Conservation (phyloP, 2,113 vertebrate genomes). For the Epinephelus lanceolatus region DNA sequence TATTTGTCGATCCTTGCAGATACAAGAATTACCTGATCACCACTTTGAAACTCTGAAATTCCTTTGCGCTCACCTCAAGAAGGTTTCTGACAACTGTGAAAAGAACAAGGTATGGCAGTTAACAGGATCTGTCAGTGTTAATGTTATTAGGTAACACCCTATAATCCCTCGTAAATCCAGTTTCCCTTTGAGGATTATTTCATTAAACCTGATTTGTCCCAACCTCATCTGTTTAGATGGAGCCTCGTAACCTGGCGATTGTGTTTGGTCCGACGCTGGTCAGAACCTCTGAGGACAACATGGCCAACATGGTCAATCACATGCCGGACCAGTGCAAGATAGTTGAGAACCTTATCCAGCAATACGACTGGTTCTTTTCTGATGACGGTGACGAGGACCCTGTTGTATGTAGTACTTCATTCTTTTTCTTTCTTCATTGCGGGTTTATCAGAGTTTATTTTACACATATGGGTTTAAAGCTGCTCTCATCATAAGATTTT, state of each 20-base stretch:
- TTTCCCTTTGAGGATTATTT: background rate
- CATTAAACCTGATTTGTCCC: conserved; percentile 5
- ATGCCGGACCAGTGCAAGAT: conserved; percentile 99
- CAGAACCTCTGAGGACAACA: conserved; percentile 97
- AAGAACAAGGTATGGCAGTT: conserved; percentile 92
- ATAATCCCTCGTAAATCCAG: background rate
- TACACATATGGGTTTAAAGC: background rate
- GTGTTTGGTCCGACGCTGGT: conserved; percentile 98
- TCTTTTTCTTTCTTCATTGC: background rate
- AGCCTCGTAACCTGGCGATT: conserved; percentile 97
- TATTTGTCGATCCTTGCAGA: conserved; percentile 80
- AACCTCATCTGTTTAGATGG: conserved; percentile 88
- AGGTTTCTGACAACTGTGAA: conserved; percentile 96
- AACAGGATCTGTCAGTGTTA: conserved; percentile 7
- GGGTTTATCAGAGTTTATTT: background rate
- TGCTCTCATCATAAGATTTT: background rate
- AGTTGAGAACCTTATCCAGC: conserved; percentile 98
- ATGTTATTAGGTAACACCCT: background rate
- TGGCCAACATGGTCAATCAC: conserved; percentile 99
- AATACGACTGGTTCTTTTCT: conserved; percentile 99
- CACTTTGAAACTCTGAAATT: conserved; percentile 98
- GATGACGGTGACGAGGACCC: conserved; percentile 94
- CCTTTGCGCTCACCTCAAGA: conserved; percentile 96
- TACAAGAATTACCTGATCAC: conserved; percentile 93
- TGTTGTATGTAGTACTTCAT: conserved; percentile 88